Percentiles rank a stretch among this genome's conserved stretches.
phyloP scores from a whole-genome alignment of 2,888 invertebrate genomes.

The Eupithecia insigniata region DNA sequence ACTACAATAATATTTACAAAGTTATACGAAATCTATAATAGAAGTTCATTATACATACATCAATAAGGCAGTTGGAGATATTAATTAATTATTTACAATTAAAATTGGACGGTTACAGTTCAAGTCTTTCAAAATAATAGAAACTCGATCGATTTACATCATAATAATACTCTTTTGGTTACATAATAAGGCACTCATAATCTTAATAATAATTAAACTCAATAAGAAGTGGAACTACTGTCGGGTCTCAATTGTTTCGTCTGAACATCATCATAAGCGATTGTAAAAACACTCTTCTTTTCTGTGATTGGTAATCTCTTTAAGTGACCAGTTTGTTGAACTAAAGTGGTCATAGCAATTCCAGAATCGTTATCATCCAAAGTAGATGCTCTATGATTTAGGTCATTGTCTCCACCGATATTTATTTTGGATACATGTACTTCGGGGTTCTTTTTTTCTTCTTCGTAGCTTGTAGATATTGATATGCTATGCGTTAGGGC shows the following conservation, averaged over 20 bases:
- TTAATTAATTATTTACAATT: conserved; percentile 50
- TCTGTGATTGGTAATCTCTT: conserved; percentile 89
- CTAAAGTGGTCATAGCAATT: conserved; percentile 87
- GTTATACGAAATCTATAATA: conserved; percentile 31
- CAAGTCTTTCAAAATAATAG: conserved; percentile 41
- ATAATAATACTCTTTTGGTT: conserved; percentile 51
- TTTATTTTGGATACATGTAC: conserved; percentile 84
- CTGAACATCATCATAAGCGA: conserved; percentile 95
- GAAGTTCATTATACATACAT: conserved; percentile 60
- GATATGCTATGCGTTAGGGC: conserved; percentile 77
- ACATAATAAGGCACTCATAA: conserved; percentile 68
- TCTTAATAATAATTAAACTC: conserved; percentile 46
- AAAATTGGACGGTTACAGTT: conserved; percentile 45
- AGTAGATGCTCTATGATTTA: conserved; percentile 61
- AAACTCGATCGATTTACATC: conserved; percentile 53
- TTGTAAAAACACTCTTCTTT: conserved; percentile 96
- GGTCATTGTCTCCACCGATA: conserved; percentile 72
- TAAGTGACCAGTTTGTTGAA: conserved; percentile 82
- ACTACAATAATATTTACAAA: conserved; percentile 51
- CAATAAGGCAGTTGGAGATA: conserved; percentile 70
- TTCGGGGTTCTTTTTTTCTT: conserved; percentile 71
- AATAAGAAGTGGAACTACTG: conserved; percentile 89
- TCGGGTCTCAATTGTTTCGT: conserved; percentile 92
- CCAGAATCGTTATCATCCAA: conserved; percentile 91
- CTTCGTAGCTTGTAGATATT: conserved; percentile 76